These are phyloP conservation scores for Cryptotis parvus DNA, from an alignment of 2,113 vertebrate genomes.

Conservation along the genomic window DNA sequence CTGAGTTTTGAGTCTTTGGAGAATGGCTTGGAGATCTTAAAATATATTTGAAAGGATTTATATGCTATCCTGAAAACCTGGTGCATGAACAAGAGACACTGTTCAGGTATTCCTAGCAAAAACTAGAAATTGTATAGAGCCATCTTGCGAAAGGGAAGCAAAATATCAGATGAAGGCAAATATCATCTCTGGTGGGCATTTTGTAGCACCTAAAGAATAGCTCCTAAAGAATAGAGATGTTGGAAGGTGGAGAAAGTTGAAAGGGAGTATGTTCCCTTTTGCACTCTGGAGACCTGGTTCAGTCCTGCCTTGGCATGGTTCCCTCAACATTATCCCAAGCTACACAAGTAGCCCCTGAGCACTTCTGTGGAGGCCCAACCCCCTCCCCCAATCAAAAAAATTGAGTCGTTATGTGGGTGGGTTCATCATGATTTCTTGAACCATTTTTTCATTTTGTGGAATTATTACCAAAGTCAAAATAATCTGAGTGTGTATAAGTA, in stretches of 20 bases:
- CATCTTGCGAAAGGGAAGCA: background rate
- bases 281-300: no score
- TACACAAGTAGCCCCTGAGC: no score
- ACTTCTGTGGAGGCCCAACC: no score
- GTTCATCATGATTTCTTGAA: constrained; percentile 1
- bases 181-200: background rate
- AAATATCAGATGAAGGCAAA: background rate
- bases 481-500: constrained; percentile 6
- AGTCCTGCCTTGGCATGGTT: no score
- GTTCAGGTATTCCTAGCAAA: background rate
- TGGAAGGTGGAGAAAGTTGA: background rate
- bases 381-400: no score
- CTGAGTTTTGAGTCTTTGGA: background rate
- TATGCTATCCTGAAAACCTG: constrained; percentile 7
- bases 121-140: constrained; percentile 9
- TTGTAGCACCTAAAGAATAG: background rate
- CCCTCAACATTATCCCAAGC: background rate
- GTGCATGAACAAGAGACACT: background rate
- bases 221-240: background rate
- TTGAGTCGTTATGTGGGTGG: no score
- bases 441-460: background rate
- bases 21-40: background rate
- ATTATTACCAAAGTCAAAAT: background rate
- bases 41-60: constrained; percentile 28
- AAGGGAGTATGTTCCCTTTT: no score